Percentiles rank a stretch among this genome's conserved stretches.
These are phyloP conservation scores for Oncorhynchus kisutch DNA, from an alignment of 2,113 vertebrate genomes.

Conservation along the genomic window DNA sequence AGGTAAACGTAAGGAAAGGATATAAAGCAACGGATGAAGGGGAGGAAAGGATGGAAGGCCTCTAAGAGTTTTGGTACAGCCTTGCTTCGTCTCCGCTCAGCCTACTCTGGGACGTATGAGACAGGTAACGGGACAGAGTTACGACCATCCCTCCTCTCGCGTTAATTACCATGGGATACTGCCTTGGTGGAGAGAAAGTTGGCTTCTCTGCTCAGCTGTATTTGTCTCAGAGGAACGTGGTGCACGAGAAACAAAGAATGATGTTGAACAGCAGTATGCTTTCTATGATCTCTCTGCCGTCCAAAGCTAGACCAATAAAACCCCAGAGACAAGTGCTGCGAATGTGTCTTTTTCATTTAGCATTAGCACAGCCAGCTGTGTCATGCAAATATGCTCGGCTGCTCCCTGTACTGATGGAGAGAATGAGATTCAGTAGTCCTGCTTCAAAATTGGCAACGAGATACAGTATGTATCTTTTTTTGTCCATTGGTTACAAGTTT, in stretches of 20 bases:
- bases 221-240: not conserved
- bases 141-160: constrained; percentile 1
- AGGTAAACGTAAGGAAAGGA: no score
- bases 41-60: no score
- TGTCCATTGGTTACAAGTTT: no score
- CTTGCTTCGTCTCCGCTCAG: not conserved
- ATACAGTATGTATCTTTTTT: no score
- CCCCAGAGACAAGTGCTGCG: not conserved
- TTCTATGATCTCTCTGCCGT: constrained; percentile 1
- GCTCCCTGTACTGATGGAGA: no score
- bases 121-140: constrained; percentile 1
- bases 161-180: not conserved
- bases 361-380: not conserved
- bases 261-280: not conserved
- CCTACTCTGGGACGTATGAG: not conserved
- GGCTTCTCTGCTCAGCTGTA: no score
- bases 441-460: no score
- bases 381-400: no score
- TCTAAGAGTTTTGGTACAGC: no score
- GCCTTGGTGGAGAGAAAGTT: no score
- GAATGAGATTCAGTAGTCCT: no score
- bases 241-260: not conserved
- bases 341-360: not conserved
- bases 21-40: no score
- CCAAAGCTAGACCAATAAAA: constrained; percentile 14